Evolutionary conservation across 1,140 invertebrate genomes (phyloP).

Genomic region (Heliconius eleuchia): DNA sequence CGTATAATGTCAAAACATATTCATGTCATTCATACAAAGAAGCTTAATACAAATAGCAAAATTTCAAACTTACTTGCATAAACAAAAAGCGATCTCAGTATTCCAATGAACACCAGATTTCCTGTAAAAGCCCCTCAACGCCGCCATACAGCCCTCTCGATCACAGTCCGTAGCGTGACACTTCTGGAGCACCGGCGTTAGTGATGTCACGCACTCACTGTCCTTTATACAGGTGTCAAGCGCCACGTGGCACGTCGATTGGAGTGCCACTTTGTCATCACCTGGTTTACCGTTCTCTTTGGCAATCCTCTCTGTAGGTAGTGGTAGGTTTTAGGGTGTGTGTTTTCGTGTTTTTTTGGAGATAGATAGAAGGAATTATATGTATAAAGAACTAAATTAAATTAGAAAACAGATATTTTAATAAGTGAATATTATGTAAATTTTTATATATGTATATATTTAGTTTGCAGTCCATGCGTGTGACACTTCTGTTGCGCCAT

Average conservation of each 20-base stretch:
- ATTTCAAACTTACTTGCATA: constrained; percentile 90
- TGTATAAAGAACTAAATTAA: no score
- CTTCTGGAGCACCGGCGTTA: constrained; percentile 90
- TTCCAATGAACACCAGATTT: constrained; percentile 89
- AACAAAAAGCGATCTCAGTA: constrained; percentile 94
- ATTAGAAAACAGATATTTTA: no score
- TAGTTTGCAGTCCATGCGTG: neutral
- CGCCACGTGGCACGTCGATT: constrained; percentile 89
- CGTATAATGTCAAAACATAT: no score
- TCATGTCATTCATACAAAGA: no score
- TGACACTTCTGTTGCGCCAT: no score
- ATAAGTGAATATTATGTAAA: no score
- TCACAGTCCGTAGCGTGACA: constrained; percentile 90
- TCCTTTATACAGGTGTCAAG: constrained; percentile 89
- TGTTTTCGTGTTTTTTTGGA: neutral
- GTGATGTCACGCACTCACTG: constrained; percentile 86
- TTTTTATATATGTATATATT: neutral
- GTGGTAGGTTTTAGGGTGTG: constrained; percentile 50
- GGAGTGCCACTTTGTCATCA: constrained; percentile 80
- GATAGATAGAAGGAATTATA: neutral
- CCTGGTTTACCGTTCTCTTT: constrained; percentile 78
- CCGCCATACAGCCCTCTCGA: constrained; percentile 92
- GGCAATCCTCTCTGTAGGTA: constrained; percentile 77
- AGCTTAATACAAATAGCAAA: no score
- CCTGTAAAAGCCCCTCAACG: constrained; percentile 92